Evolutionary conservation across 2,888 invertebrate genomes (phyloP), one percentile per base, ranked within the genome.

Genomic region (Silvanus unidentatus): DNA sequence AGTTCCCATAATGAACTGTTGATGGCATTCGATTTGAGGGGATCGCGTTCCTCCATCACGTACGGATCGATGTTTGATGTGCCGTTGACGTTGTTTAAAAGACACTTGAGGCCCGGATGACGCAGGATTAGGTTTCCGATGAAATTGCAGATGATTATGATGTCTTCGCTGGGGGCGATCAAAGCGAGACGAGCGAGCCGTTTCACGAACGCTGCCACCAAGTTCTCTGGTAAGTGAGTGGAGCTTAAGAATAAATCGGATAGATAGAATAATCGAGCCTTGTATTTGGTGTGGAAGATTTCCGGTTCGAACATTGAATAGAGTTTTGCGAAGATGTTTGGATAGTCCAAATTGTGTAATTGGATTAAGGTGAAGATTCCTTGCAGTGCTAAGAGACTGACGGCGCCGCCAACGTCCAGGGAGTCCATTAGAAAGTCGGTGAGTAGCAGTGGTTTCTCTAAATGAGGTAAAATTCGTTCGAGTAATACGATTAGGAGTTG

Each of bases 1-100:
- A 94, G 77, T 76, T 98, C 97, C 97, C 97, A 98, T 43, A 98
- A 77, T 39, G 89, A 91, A 63, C 95, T 94, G 49, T 88, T 82
- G 3, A 91, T 74, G 0, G 97, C 98, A 55, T 82, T 81, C 6
- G 90, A 84, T 60, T 84, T 80, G 1, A 77, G 68, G 1, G 92
- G 90, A 66, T 90, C 86, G 3, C 80, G 71, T 73, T 94, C 92
- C 47, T 86, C 82, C 77, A 85, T 84, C 50, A 87, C 75, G 73
- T 85, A 97, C 0, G 96, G 95, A 75, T 98, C 98, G 36, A 72
- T 72, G 15, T 72, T 74, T 66, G 78, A 76, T 10, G 58, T 58
- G 1, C 70, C 71, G 6, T 74, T 65, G 4, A 77, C 72, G 59
- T 77, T 75, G 62, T 79, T 76, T 36, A 82, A 74, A 27, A 85